Evolutionary conservation across 1,140 invertebrate species (phyloP), one percentile per base, ranked within the genome.

Genomic region (Bactericera cockerelli): DNA sequence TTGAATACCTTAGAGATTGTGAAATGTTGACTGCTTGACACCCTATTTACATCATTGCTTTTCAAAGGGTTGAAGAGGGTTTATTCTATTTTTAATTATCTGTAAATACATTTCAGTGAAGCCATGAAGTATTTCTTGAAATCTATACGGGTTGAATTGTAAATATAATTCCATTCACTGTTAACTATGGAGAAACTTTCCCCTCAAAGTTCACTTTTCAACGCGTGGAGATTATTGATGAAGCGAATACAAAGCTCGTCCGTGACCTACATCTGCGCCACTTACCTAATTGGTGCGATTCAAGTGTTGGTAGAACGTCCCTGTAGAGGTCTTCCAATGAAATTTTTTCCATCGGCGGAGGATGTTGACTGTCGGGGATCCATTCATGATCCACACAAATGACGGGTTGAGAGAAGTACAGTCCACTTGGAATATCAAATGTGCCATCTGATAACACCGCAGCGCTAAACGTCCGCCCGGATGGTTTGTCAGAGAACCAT

Each of bases 391-490:
- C 19, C n/a, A 22, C n/a, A n/a, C 42, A 49, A n/a, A 49, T 16
- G 19, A 49, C 42, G 6, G 42, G 42, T 22, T 49, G 42, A 8
- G 42, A 49, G 22, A 49, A 49, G n/a, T 49, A 49, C 42, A 49
- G n/a, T 49, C 42, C 42, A 49, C 42, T 49, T 16, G 42, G 42
- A 19, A 49, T 49, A 49, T 49, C 22, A n/a, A 49, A 49, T 49
- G 42, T 49, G 4, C 42, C 42, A 49, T 49, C 42, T 19, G 42
- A 49, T 49, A 49, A 22, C n/a, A 49, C 42, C 4, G 42, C 42
- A 10, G 42, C 42, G 19, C 42, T 49, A 22, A 49, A 49, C 22
- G 19, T n/a, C 19, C 42, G 42, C 8, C 42, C 42, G 3, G n/a
- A 10, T 6, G 42, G 42, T 49, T 49, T 22, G 22, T 49, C 42